These are phyloP conservation scores for Euwallacea fornicatus DNA, from an alignment of 1,140 invertebrate species.

Conservation along the genomic window DNA sequence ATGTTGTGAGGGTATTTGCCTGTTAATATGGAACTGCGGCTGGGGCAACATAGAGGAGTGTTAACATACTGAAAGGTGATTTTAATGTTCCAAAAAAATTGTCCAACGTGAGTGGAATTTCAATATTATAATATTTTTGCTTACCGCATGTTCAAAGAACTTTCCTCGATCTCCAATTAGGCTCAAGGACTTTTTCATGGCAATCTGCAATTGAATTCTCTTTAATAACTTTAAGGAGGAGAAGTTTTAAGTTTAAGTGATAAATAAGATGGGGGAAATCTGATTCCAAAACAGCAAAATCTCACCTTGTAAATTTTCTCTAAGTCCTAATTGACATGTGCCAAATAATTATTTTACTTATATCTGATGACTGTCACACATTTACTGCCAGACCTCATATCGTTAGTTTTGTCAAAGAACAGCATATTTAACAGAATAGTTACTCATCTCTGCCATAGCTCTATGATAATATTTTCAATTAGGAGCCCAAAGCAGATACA, in stretches of 20 bases:
- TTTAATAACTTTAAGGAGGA: slow-evolving; percentile 9
- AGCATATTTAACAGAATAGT: too few relatives aligned
- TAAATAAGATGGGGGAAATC: too few relatives aligned
- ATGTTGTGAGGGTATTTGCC: slow-evolving; percentile 87
- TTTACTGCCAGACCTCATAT: too few relatives aligned
- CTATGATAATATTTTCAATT: too few relatives aligned
- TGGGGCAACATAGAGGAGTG: slow-evolving; percentile 86
- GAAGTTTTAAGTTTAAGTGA: slow-evolving; percentile 1
- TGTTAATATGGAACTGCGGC: slow-evolving; percentile 81
- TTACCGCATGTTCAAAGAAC: slow-evolving; percentile 74
- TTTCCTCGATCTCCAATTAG: slow-evolving; percentile 66
- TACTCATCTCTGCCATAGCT: too few relatives aligned
- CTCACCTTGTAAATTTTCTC: too few relatives aligned
- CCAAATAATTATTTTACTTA: too few relatives aligned
- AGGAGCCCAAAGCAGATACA: too few relatives aligned
- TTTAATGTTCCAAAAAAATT: not conserved
- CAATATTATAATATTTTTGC: slow-evolving; percentile 42
- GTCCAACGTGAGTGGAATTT: not conserved
- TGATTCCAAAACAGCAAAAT: too few relatives aligned
- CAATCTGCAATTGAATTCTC: slow-evolving; percentile 58
- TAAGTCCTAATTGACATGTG: too few relatives aligned
- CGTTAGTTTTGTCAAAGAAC: too few relatives aligned
- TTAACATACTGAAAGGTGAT: slow-evolving; percentile 65
- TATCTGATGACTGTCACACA: too few relatives aligned
- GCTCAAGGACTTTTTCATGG: slow-evolving; percentile 65